Evolutionary conservation across 2,888 invertebrate genomes (phyloP).

Genomic region (Parthenolecanium corni): DNA sequence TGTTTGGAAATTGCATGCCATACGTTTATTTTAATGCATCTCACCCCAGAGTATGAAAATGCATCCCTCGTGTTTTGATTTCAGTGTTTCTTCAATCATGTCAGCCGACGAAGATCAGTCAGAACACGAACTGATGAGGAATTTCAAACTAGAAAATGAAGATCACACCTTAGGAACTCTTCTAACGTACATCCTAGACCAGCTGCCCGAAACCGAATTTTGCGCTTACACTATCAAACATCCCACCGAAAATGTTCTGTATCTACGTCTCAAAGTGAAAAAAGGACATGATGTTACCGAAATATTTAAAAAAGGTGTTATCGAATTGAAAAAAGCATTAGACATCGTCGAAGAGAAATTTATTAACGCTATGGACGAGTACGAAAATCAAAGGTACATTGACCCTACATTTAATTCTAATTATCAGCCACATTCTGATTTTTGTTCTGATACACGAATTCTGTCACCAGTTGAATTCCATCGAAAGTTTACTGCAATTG

Average conservation of each 20-base stretch:
- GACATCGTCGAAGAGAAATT: conserved; percentile 30
- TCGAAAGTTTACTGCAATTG: no score
- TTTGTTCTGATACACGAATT: not conserved
- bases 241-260: conserved; percentile 30
- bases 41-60: no score
- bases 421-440: no score
- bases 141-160: conserved; percentile 30
- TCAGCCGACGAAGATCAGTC: not conserved
- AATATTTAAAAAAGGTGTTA: conserved; percentile 30
- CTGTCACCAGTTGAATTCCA: no score
- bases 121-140: not conserved
- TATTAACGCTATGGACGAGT: conserved; percentile 14
- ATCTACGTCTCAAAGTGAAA: conserved; percentile 31
- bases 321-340: conserved; percentile 29
- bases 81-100: not conserved
- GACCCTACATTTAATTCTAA: not conserved
- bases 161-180: conserved; percentile 31
- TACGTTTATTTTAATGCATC: no score
- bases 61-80: no score
- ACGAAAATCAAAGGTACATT: not conserved
- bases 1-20: no score
- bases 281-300: conserved; percentile 25
- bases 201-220: conserved; percentile 30
- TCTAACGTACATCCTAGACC: conserved; percentile 30
- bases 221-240: conserved; percentile 31